These are phyloP conservation scores for Trachurus trachurus DNA, from an alignment of 2,797 vertebrate species.

Conservation along the genomic window DNA sequence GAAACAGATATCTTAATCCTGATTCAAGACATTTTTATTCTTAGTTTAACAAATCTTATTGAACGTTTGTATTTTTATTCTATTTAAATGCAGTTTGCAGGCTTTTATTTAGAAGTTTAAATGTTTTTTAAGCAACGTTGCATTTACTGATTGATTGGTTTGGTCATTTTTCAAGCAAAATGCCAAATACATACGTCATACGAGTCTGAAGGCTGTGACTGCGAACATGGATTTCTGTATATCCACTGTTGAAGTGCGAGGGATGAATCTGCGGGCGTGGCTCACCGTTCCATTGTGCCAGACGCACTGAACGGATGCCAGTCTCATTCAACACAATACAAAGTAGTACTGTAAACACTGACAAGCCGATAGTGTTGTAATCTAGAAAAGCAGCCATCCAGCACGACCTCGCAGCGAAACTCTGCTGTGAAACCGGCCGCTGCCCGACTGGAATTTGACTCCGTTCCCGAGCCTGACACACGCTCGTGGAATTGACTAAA, in stretches of 20 bases:
- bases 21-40: neutral
- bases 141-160: too few relatives aligned
- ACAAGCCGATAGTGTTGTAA: slow-evolving; percentile 51
- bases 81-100: too few relatives aligned
- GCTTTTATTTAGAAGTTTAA: too few relatives aligned
- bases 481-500: slow-evolving; percentile 61
- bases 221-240: slow-evolving; percentile 29
- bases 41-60: neutral
- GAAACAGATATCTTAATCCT: neutral
- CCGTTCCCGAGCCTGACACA: slow-evolving; percentile 67
- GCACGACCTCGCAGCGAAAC: slow-evolving; percentile 55
- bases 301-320: slow-evolving; percentile 51
- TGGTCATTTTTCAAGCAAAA: too few relatives aligned
- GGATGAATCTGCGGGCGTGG: slow-evolving; percentile 64
- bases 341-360: slow-evolving; percentile 57
- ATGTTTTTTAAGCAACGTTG: too few relatives aligned
- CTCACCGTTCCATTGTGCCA: slow-evolving; percentile 34
- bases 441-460: slow-evolving; percentile 74
- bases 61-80: too few relatives aligned
- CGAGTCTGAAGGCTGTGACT: neutral
- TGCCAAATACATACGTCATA: too few relatives aligned
- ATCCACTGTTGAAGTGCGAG: slow-evolving; percentile 3
- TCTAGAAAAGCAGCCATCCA: slow-evolving; percentile 43
- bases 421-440: slow-evolving; percentile 52
- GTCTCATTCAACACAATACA: slow-evolving; percentile 40